Conservation (phyloP, 2,888 invertebrate genomes). For the Scaptomyza flava region DNA sequence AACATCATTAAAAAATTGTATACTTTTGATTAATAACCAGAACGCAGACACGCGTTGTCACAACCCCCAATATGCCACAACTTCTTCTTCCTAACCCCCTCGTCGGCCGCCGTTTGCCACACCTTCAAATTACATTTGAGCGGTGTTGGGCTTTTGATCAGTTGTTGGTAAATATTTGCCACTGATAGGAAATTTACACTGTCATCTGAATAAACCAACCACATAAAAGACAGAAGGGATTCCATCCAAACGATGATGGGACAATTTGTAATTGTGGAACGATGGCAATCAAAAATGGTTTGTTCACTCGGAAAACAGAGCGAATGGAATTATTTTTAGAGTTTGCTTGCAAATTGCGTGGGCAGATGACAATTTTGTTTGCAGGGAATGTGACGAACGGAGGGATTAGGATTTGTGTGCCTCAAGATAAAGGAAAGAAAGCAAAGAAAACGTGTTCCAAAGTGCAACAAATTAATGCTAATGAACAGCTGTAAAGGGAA, state of each 20-base stretch:
- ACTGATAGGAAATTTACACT: conserved; percentile 50
- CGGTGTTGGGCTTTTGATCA: conserved; percentile 62
- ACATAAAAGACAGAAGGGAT: conserved; percentile 26
- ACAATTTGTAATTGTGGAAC: conserved; percentile 58
- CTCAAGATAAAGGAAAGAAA: conserved; percentile 45
- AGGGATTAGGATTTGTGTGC: conserved; percentile 30
- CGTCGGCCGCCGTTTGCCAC: neutral
- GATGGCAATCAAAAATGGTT: conserved; percentile 29
- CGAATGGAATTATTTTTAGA: conserved; percentile 15
- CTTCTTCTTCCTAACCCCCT: neutral
- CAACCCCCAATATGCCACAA: neutral
- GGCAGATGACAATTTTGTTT: conserved; percentile 50
- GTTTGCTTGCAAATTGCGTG: conserved; percentile 69
- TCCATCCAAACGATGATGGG: conserved; percentile 18
- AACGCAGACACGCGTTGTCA: conserved; percentile 38
- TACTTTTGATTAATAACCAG: conserved; percentile 73
- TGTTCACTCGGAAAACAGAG: conserved; percentile 9
- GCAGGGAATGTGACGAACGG: neutral
- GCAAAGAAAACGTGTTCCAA: conserved; percentile 31
- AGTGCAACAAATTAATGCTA: conserved; percentile 34
- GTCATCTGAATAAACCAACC: conserved; percentile 42
- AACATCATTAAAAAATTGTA: conserved; percentile 75
- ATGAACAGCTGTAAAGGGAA: conserved; percentile 38
- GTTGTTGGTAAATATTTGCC: conserved; percentile 66
- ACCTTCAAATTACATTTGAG: conserved; percentile 3